Conservation (phyloP, 2,797 vertebrate genomes). For the Sebastes matsubarae region DNA sequence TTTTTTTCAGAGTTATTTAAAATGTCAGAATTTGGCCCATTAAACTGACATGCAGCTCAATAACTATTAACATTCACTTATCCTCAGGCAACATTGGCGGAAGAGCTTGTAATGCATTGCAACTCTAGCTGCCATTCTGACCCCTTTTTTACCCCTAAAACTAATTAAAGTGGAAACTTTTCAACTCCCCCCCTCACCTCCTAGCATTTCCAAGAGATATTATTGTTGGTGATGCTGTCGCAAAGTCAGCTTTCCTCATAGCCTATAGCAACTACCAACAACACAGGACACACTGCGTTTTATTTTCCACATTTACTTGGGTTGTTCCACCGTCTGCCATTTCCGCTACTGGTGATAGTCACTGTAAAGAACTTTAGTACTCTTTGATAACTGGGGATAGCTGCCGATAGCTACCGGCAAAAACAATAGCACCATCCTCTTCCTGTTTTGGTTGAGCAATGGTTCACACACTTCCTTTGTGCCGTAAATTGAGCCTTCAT, state of each 20-base stretch:
- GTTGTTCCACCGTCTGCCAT: too few species aligned
- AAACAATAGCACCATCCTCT: rapidly evolving
- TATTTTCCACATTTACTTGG: neutral
- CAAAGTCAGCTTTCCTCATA: neutral
- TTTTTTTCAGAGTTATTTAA: neutral
- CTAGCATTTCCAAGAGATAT: too few species aligned
- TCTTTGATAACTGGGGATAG: neutral
- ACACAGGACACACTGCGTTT: neutral
- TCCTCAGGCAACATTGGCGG: neutral
- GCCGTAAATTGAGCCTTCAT: neutral
- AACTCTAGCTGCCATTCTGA: neutral
- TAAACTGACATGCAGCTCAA: conserved; percentile 5
- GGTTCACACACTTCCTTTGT: neutral
- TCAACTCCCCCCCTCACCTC: neutral
- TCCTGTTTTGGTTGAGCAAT: neutral
- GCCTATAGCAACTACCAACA: neutral
- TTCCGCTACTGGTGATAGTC: too few species aligned
- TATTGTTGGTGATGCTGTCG: too few species aligned
- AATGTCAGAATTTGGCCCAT: neutral
- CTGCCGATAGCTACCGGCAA: neutral
- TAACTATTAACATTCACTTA: neutral
- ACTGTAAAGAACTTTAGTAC: neutral
- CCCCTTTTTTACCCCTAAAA: neutral
- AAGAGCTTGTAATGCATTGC: neutral
- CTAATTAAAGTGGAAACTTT: neutral